Evolutionary conservation across 2,113 vertebrate species (phyloP).

Genomic region (Grus americana): DNA sequence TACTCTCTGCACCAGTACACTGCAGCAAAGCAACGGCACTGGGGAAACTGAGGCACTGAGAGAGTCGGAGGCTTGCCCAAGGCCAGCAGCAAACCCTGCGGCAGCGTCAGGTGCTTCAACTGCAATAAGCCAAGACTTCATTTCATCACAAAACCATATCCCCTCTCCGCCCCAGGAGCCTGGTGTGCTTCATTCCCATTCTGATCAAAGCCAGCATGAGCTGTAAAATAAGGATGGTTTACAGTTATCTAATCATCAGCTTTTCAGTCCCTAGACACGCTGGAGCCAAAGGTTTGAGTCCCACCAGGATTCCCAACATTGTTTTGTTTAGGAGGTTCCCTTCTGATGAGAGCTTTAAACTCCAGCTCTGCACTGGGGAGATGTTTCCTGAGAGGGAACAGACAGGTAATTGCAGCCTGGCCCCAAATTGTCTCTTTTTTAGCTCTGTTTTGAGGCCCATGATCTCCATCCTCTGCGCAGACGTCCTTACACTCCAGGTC

Average conservation of each 20-base stretch:
- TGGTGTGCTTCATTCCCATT: not conserved
- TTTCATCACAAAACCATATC: not conserved
- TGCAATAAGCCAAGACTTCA: not conserved
- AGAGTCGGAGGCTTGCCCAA: not conserved
- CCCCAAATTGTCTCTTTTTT: not conserved
- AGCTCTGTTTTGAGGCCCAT: not conserved
- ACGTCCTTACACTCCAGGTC: not conserved
- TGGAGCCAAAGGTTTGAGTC: conserved; percentile 14
- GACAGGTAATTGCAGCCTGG: not conserved
- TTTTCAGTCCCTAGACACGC: not conserved
- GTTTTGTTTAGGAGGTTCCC: not conserved
- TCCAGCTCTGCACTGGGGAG: not conserved
- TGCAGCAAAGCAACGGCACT: not conserved
- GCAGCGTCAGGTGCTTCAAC: not conserved
- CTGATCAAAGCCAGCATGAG: not conserved
- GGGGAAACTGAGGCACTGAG: not conserved
- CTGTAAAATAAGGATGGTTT: not conserved
- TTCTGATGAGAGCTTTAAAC: not conserved
- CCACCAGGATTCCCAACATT: not conserved
- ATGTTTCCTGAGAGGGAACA: not conserved
- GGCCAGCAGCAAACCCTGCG: not conserved
- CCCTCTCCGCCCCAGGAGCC: not conserved
- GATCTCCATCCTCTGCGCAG: not conserved
- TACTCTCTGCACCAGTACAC: not conserved
- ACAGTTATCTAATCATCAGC: conserved; percentile 54